Percentiles rank a stretch among this genome's conserved stretches.
phyloP scores from a whole-genome alignment of 2,797 vertebrate species.

The Gallinago nigripennis region DNA sequence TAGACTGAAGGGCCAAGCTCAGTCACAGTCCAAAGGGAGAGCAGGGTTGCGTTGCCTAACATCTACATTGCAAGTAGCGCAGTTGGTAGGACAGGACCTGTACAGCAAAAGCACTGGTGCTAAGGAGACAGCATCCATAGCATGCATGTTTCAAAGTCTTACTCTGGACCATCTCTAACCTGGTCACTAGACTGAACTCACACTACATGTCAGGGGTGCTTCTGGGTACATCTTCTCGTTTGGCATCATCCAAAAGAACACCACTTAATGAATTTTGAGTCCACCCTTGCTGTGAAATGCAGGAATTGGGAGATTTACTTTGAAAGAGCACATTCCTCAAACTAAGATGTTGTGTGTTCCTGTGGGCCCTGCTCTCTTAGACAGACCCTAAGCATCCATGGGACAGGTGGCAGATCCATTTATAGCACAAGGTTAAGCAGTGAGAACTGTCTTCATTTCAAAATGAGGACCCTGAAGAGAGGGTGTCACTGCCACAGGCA shows the following conservation, averaged over 20 bases:
- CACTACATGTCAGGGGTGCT: background rate
- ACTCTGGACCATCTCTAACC: background rate
- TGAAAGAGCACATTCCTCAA: background rate
- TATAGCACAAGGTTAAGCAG: background rate
- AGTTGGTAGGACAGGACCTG: background rate
- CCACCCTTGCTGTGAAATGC: background rate
- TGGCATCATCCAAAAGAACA: background rate
- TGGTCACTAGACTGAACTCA: background rate
- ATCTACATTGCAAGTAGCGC: background rate
- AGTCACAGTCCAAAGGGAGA: background rate
- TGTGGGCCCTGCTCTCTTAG: background rate
- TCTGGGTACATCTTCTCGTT: background rate
- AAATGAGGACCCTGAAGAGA: background rate
- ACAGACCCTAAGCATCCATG: background rate
- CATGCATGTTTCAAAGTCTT: background rate
- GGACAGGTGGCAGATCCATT: background rate
- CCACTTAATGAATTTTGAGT: background rate
- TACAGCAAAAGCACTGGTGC: background rate
- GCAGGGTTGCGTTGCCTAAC: background rate
- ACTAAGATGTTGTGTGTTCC: background rate
- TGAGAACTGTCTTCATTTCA: background rate
- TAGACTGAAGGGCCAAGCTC: background rate
- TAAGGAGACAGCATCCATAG: background rate
- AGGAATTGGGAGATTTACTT: background rate
- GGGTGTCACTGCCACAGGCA: background rate